Evolutionary conservation across 23 tunicate species (phyloP).

Genomic region (Trididemnum nubilum): DNA sequence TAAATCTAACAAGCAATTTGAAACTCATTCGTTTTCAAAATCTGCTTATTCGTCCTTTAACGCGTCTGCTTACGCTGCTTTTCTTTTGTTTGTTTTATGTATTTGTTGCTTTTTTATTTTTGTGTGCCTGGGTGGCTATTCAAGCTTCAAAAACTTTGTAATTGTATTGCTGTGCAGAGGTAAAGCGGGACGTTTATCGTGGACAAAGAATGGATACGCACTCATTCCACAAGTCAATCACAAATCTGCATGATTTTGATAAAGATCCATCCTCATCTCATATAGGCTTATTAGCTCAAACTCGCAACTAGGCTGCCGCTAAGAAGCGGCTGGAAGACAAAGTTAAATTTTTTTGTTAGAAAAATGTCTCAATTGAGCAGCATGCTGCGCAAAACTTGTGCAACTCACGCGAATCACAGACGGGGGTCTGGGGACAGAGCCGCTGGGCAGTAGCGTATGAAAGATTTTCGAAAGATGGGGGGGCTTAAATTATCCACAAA

Average conservation of each 20-base stretch:
- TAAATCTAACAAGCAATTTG: neutral
- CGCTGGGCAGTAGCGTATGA: too few relatives aligned
- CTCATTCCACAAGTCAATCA: slow-evolving; percentile 5
- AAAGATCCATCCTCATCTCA: too few relatives aligned
- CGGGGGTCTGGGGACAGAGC: too few relatives aligned
- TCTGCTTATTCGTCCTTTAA: neutral
- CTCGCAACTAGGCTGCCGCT: too few relatives aligned
- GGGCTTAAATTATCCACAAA: too few relatives aligned
- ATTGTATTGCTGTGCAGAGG: neutral
- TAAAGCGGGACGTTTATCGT: neutral
- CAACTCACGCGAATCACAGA: too few relatives aligned
- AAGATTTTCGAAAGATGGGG: too few relatives aligned
- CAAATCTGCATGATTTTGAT: slow-evolving; percentile 13
- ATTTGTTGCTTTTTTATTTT: neutral
- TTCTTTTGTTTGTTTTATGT: neutral
- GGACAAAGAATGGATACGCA: slow-evolving; percentile 17
- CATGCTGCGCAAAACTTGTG: too few relatives aligned
- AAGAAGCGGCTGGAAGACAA: too few relatives aligned
- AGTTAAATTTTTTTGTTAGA: too few relatives aligned
- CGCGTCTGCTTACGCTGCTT: neutral
- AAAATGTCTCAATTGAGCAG: too few relatives aligned
- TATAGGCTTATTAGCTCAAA: too few relatives aligned
- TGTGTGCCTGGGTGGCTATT: neutral
- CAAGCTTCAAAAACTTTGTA: neutral
- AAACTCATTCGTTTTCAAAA: neutral